phyloP scores from a whole-genome alignment of 2,888 invertebrate genomes.

The Cerastis rubricosa region DNA sequence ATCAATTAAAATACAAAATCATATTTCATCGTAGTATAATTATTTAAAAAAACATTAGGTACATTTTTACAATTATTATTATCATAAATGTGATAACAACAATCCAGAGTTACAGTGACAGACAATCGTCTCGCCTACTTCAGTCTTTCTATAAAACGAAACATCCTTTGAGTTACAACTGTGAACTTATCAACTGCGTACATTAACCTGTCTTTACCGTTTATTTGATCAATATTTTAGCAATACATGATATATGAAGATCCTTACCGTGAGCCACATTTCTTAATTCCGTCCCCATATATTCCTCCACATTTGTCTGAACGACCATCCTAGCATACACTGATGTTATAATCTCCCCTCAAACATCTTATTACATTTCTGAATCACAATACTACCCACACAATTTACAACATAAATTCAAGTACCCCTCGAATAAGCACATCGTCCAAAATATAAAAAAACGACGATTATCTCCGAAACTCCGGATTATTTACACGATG shows the following conservation, averaged over 20 bases:
- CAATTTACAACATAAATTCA: constrained; percentile 39
- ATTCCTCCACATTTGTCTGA: background rate
- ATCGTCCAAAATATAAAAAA: constrained; percentile 58
- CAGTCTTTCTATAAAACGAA: constrained; percentile 72
- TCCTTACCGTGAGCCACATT: too few relatives aligned
- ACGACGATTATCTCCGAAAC: constrained; percentile 77
- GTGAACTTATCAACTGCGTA: constrained; percentile 38
- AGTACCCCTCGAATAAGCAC: constrained; percentile 35
- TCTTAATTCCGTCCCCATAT: background rate
- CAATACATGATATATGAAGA: constrained; percentile 37
- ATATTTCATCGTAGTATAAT: constrained; percentile 85
- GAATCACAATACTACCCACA: constrained; percentile 24
- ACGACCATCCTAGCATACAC: constrained; percentile 24
- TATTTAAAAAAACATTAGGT: constrained; percentile 83
- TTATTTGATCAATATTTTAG: constrained; percentile 52
- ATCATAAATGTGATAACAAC: constrained; percentile 81
- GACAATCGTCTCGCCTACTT: constrained; percentile 70
- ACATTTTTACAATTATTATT: constrained; percentile 85
- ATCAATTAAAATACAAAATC: constrained; percentile 62
- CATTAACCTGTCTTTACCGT: constrained; percentile 14
- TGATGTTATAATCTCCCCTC: constrained; percentile 11
- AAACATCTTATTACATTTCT: constrained; percentile 1
- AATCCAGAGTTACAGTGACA: constrained; percentile 85
- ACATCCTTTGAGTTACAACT: constrained; percentile 41
- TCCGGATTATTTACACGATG: constrained; percentile 81